Evolutionary conservation across 2,797 vertebrate genomes (phyloP).

Genomic region (Tragelaphus oryx): DNA sequence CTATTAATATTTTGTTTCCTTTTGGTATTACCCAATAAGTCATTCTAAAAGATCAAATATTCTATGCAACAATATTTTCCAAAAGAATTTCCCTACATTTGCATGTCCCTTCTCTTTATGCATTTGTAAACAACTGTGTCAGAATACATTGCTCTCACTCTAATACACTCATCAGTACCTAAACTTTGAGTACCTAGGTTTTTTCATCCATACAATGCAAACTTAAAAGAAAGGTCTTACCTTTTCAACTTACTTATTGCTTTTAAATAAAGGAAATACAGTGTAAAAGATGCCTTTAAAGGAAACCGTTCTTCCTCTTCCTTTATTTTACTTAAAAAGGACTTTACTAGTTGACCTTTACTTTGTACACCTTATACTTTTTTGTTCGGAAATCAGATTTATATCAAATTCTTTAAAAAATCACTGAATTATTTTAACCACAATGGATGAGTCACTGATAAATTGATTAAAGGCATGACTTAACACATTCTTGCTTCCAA

Average conservation of each 20-base stretch:
- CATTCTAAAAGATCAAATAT: slow-evolving; percentile 34
- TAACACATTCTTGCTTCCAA: not conserved
- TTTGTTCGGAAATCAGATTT: slow-evolving; percentile 32
- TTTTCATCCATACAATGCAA: slow-evolving; percentile 8
- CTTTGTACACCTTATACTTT: not conserved
- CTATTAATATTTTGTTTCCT: not conserved
- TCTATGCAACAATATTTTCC: slow-evolving; percentile 25
- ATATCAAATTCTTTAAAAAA: not conserved
- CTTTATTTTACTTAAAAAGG: not conserved
- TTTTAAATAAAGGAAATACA: slow-evolving; percentile 33
- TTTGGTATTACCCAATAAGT: slow-evolving; percentile 6
- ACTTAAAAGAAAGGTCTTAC: not conserved
- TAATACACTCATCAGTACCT: not conserved
- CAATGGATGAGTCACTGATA: not conserved
- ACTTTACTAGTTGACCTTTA: not conserved
- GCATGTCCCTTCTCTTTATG: slow-evolving; percentile 4
- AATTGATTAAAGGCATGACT: not conserved
- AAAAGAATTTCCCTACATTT: not conserved
- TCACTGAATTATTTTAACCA: slow-evolving; percentile 31
- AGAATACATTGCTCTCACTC: not conserved
- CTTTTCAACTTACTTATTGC: not conserved
- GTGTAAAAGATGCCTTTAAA: slow-evolving; percentile 6
- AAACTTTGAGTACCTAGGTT: not conserved
- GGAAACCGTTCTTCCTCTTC: not conserved
- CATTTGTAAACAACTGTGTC: not conserved